These are phyloP conservation scores for Motacilla tschutschensis DNA, from an alignment of 2,113 vertebrate genomes.

Conservation along the genomic window DNA sequence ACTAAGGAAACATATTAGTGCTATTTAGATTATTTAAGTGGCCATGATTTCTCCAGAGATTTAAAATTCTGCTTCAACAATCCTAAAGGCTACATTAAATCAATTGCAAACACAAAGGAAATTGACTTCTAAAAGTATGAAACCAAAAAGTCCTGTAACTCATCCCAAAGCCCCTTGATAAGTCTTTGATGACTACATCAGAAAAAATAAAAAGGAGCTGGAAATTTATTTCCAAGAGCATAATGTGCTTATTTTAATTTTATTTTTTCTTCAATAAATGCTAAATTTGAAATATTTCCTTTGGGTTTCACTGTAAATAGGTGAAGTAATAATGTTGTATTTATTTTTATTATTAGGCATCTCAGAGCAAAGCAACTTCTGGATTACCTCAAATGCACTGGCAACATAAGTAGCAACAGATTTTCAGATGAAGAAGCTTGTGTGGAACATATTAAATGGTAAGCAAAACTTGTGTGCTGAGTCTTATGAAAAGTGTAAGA, in stretches of 20 bases:
- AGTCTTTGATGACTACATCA: constrained; percentile 60
- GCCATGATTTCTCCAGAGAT: not conserved
- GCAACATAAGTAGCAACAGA: constrained; percentile 47
- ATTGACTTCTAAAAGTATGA: constrained; percentile 53
- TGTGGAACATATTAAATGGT: constrained; percentile 28
- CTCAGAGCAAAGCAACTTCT: constrained; percentile 43
- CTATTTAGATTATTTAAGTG: constrained; percentile 30
- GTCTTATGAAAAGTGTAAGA: constrained; percentile 5
- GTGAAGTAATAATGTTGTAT: constrained; percentile 63
- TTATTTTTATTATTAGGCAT: constrained; percentile 46
- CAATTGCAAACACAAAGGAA: constrained; percentile 26
- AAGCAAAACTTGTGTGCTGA: not conserved
- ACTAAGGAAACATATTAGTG: constrained; percentile 8
- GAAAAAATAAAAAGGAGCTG: constrained; percentile 44
- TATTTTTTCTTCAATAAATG: constrained; percentile 51
- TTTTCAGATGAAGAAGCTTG: constrained; percentile 31
- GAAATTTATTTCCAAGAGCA: constrained; percentile 65
- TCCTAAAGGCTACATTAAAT: constrained; percentile 42
- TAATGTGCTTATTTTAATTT: not conserved
- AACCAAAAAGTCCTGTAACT: constrained; percentile 19
- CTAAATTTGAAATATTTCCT: constrained; percentile 69
- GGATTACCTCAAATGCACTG: constrained; percentile 54
- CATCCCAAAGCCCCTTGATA: constrained; percentile 35
- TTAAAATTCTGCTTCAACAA: constrained; percentile 22
- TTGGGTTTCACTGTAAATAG: constrained; percentile 67